phyloP scores from a whole-genome alignment of 2,113 vertebrate genomes.

The Serilophus lunatus region DNA sequence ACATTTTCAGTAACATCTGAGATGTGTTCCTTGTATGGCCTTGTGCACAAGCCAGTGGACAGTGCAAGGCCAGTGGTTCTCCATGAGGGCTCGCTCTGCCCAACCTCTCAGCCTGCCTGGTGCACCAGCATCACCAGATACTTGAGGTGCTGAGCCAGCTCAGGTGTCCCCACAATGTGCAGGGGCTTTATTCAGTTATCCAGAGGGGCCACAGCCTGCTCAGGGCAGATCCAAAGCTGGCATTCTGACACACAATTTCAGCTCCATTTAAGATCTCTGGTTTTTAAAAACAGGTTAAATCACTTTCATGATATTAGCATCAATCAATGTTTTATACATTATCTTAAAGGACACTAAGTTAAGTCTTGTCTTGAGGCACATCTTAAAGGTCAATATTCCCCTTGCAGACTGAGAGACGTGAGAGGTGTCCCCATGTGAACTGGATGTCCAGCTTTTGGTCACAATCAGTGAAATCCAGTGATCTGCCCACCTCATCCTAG shows the following conservation, averaged over 20 bases:
- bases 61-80: background rate
- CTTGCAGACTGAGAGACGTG: background rate
- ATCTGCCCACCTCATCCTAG: background rate
- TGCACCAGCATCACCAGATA: accelerated
- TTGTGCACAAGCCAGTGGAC: background rate
- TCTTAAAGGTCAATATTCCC: background rate
- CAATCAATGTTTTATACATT: background rate
- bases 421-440: background rate
- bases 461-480: background rate
- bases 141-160: background rate
- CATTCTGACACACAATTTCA: background rate
- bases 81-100: background rate
- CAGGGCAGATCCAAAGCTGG: background rate
- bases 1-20: background rate
- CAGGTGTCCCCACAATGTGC: accelerated
- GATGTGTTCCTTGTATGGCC: background rate
- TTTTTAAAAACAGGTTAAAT: background rate
- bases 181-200: background rate
- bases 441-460: background rate
- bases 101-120: background rate
- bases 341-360: background rate
- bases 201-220: accelerated
- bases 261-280: background rate
- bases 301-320: background rate
- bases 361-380: background rate